Percentiles rank a stretch among this genome's conserved stretches.
Evolutionary conservation across 2,797 vertebrate genomes (phyloP).

Genomic region (Furcifer pardalis): DNA sequence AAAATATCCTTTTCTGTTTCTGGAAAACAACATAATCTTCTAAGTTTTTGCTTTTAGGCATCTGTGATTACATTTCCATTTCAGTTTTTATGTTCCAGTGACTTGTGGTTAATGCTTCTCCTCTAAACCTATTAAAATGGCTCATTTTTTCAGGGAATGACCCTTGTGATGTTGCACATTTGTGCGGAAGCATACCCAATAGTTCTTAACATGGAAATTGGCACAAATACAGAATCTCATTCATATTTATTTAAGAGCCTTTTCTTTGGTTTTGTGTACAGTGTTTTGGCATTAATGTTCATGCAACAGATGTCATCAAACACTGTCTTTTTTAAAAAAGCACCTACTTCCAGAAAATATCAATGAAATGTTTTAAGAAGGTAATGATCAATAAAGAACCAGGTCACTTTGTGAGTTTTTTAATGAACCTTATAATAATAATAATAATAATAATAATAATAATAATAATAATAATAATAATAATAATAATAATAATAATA

Average conservation of each 20-base stretch:
- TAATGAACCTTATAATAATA: background rate
- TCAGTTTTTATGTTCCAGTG: background rate
- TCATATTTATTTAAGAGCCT: slow-evolving; percentile 19
- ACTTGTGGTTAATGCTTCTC: slow-evolving; percentile 8
- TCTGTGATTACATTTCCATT: background rate
- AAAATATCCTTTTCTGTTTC: background rate
- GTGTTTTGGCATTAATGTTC: background rate
- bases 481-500: no score
- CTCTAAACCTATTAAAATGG: background rate
- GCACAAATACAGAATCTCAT: background rate
- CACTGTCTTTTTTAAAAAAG: slow-evolving; percentile 42
- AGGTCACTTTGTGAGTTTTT: slow-evolving; percentile 37
- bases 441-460: no score
- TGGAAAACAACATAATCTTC: slow-evolving; percentile 18
- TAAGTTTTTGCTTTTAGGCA: slow-evolving; percentile 27
- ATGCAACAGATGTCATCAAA: slow-evolving; percentile 29
- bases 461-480: no score
- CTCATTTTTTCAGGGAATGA: slow-evolving; percentile 18
- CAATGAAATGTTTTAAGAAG: slow-evolving; percentile 41
- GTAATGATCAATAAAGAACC: slow-evolving; percentile 22
- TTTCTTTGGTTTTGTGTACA: slow-evolving; percentile 10
- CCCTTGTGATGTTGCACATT: background rate
- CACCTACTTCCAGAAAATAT: slow-evolving; percentile 46
- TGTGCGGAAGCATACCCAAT: slow-evolving; percentile 17
- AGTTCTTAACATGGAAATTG: background rate